Evolutionary conservation across 2,888 invertebrate species (phyloP), one percentile per base, ranked within the genome.

Genomic region (Drosophila quinaria): DNA sequence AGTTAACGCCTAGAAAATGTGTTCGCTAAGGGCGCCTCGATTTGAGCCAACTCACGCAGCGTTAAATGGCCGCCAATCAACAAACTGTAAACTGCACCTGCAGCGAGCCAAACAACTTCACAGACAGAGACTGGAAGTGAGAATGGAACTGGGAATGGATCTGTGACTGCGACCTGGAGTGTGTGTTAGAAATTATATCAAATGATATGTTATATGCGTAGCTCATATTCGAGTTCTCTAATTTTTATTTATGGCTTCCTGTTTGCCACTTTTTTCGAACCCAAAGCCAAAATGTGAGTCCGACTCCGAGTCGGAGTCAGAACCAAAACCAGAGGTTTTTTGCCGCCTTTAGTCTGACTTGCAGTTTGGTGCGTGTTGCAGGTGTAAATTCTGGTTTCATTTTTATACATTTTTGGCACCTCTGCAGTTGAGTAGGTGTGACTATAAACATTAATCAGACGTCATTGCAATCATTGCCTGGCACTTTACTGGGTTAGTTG

Each of bases 161-260:
- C 31, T 31, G 51, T 5, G 33, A 55, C 22, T 54, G 35, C 9
- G 49, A 39, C 59, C 62, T 60, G 50, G 63, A 25, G n/a, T 55
- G 52, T 51, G 79, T 74, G 77, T 86, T 89, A 88, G 86, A 84
- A 87, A 81, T 85, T 61, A 78, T 89, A 77, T 75, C 76, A 89
- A 89, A 86, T 89, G 70, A 86, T 89, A 89, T 78, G 80, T 78
- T 89, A 63, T 73, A 70, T 59, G 63, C 39, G 65, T 60, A 54
- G 63, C 56, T 70, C 37, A 37, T 56, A 60, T 64, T 47, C 66
- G 70, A 73, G 64, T 70, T 81, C 86, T 88, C 90, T 81, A 78
- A 85, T 80, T 80, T 80, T 90, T 87, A 87, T 87, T 87, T 87
- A 87, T 89, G 78, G 80, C 80, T 87, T 87, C 90, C 86, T 88